Conservation (phyloP, 2,888 invertebrate species). For the Octonoba sinensis region DNA sequence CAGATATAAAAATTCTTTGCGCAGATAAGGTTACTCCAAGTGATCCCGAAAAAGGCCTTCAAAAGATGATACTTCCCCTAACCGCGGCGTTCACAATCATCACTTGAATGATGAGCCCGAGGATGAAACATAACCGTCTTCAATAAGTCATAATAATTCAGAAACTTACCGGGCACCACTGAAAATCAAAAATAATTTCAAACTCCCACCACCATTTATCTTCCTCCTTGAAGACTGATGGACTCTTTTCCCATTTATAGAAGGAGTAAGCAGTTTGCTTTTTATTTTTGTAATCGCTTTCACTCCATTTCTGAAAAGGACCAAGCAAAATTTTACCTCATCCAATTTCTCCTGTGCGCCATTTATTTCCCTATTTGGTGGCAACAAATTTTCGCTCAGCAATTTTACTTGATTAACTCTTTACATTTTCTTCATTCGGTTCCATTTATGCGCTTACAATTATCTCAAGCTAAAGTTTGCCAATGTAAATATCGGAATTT, state of each 20-base stretch:
- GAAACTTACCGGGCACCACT: constrained; percentile 22
- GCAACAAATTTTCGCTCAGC: no score
- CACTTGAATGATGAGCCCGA: constrained; percentile 31
- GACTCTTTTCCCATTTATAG: constrained; percentile 22
- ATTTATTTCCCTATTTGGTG: no score
- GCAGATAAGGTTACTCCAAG: constrained; percentile 11
- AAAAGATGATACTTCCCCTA: not conserved
- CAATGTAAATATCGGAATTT: no score
- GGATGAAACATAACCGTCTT: constrained; percentile 33
- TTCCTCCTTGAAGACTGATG: constrained; percentile 29
- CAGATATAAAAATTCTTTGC: constrained; percentile 8
- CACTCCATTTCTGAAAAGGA: no score
- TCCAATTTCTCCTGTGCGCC: no score
- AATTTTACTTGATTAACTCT: no score
- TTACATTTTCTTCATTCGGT: no score
- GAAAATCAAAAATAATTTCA: constrained; percentile 47
- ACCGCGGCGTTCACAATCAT: constrained; percentile 7
- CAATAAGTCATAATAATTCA: constrained; percentile 55
- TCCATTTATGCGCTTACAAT: no score
- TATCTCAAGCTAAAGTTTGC: no score
- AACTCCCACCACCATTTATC: constrained; percentile 32
- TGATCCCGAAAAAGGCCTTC: not conserved
- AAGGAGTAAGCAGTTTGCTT: no score
- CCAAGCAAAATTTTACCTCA: no score
- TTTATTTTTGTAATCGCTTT: no score